phyloP scores from a whole-genome alignment of 2,797 vertebrate species.

The Peromyscus attwateri region DNA sequence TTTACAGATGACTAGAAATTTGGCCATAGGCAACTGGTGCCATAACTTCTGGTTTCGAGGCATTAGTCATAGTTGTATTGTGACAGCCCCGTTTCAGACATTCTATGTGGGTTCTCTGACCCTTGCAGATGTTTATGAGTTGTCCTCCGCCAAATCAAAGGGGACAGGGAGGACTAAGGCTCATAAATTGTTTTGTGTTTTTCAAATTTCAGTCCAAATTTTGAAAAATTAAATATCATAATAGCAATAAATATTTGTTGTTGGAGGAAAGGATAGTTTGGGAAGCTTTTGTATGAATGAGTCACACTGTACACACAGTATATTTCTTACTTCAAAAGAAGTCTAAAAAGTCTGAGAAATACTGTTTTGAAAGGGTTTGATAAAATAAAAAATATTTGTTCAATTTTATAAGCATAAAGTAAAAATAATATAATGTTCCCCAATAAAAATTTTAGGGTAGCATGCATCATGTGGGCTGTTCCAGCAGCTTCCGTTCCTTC shows the following conservation, averaged over 20 bases:
- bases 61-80: neutral
- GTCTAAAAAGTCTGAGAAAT: conserved; percentile 20
- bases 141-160: neutral
- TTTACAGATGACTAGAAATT: neutral
- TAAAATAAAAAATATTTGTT: neutral
- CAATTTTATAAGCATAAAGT: conserved; percentile 16
- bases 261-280: neutral
- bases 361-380: neutral
- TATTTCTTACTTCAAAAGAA: conserved; percentile 5
- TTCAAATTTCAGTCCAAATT: neutral
- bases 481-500: neutral
- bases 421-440: conserved; percentile 17
- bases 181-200: neutral
- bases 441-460: neutral
- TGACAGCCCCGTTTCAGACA: neutral
- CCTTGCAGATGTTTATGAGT: neutral
- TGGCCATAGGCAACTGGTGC: neutral
- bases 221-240: conserved; percentile 24
- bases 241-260: neutral
- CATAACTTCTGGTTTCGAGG: neutral
- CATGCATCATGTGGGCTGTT: neutral
- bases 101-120: neutral
- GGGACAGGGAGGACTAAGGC: neutral
- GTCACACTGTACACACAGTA: neutral
- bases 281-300: neutral